Conservation (phyloP, 2,797 vertebrate species). For the Falco concolor region DNA sequence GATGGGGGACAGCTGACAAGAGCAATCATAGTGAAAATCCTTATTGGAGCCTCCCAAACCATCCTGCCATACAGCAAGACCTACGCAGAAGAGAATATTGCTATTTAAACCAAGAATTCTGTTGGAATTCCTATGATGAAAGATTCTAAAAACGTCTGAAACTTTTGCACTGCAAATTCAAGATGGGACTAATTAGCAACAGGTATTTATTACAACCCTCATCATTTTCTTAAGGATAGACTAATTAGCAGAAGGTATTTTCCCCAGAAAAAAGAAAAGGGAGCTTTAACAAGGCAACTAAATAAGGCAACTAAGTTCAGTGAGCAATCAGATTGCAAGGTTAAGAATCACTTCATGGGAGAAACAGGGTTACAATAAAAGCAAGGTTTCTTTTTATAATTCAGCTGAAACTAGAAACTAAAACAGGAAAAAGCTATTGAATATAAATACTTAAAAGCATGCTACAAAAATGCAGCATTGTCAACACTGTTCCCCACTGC, state of each 20-base stretch:
- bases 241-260: not conserved
- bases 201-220: not conserved
- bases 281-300: not conserved
- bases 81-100: not conserved
- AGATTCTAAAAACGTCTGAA: not conserved
- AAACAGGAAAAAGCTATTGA: not conserved
- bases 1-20: not conserved
- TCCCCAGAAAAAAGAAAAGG: not conserved
- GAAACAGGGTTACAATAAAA: not conserved
- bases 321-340: not conserved
- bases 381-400: not conserved
- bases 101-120: not conserved
- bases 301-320: not conserved
- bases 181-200: not conserved
- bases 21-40: not conserved
- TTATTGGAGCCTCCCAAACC: not conserved
- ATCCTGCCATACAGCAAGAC: not conserved
- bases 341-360: not conserved
- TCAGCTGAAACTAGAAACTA: not conserved
- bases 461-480: not conserved
- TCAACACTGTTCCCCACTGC: not conserved
- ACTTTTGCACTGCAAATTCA: not conserved
- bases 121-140: not conserved
- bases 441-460: not conserved
- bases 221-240: not conserved